phyloP scores from a whole-genome alignment of 2,888 invertebrate genomes.

The Eurois occulta region DNA sequence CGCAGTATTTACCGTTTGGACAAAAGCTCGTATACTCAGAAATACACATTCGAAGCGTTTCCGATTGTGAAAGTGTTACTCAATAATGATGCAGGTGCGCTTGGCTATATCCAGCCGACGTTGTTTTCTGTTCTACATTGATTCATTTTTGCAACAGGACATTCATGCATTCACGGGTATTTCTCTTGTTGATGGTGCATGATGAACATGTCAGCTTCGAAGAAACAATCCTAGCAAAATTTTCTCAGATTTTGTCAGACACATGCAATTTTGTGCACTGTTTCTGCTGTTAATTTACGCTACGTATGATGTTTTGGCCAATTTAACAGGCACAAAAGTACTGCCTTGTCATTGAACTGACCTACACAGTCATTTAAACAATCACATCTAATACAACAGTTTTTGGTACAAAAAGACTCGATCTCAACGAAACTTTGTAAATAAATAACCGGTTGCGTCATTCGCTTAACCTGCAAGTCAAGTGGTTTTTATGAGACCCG shows the following conservation, averaged over 20 bases:
- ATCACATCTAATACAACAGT: slow-evolving; percentile 35
- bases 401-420: slow-evolving; percentile 25
- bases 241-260: neutral
- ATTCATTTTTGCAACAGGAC: slow-evolving; percentile 17
- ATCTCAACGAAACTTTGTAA: slow-evolving; percentile 23
- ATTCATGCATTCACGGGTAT: neutral
- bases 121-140: slow-evolving; percentile 18
- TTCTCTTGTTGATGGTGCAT: neutral
- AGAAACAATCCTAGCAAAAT: neutral
- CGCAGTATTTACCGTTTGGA: slow-evolving; percentile 7
- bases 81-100: slow-evolving; percentile 44
- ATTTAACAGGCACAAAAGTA: slow-evolving; percentile 21
- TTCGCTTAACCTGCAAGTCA: slow-evolving; percentile 44
- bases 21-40: slow-evolving; percentile 36
- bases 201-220: neutral
- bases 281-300: neutral
- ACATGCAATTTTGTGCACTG: neutral
- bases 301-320: neutral
- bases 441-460: slow-evolving; percentile 36
- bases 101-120: slow-evolving; percentile 39
- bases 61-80: slow-evolving; percentile 43
- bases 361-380: slow-evolving; percentile 41
- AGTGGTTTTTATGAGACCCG: slow-evolving; percentile 39
- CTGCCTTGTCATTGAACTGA: slow-evolving; percentile 54
- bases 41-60: slow-evolving; percentile 39